These are phyloP conservation scores for Serinus canaria DNA, from an alignment of 2,113 vertebrate species.

Conservation along the genomic window DNA sequence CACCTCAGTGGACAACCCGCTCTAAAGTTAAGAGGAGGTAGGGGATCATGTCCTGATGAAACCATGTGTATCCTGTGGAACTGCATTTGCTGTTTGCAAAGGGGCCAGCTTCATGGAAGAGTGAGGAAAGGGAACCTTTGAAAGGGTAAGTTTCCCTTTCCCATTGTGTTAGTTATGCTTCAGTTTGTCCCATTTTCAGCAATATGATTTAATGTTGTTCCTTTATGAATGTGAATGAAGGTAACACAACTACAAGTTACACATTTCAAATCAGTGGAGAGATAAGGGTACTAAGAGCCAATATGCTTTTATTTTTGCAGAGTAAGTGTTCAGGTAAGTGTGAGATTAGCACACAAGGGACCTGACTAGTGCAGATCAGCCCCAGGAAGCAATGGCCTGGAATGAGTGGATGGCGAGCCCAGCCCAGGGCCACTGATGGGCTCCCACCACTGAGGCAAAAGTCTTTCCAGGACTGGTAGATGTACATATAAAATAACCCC, in stretches of 20 bases:
- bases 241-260: accelerated
- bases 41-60: background rate
- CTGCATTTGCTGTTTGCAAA: background rate
- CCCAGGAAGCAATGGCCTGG: accelerated
- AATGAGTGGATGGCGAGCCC: accelerated
- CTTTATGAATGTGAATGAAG: background rate
- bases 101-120: background rate
- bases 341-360: background rate
- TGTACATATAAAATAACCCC: background rate
- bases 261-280: background rate
- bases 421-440: background rate
- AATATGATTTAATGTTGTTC: background rate
- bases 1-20: background rate
- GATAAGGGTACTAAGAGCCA: background rate
- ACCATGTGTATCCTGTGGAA: background rate
- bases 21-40: background rate
- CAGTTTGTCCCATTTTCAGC: background rate
- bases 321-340: background rate
- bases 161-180: background rate
- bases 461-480: no score
- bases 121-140: background rate
- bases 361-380: accelerated
- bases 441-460: no score
- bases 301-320: background rate
- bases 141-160: background rate